Conservation (phyloP, 2,888 invertebrate species). For the Tipula vernalis region DNA sequence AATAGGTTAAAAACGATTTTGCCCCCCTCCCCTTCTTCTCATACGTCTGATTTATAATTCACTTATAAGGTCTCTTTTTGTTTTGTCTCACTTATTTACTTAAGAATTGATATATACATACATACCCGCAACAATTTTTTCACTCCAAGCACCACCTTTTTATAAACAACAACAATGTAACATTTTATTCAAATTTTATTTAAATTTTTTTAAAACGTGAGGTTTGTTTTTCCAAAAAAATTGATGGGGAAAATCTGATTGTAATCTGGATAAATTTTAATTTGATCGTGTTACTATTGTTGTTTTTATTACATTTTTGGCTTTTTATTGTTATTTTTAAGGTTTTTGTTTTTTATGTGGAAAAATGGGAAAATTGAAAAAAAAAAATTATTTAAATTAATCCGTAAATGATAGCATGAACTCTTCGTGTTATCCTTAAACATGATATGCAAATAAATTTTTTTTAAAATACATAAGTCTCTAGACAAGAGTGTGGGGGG, state of each 20-base stretch:
- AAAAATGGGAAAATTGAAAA: not conserved
- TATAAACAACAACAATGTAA: not conserved
- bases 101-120: not conserved
- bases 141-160: not conserved
- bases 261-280: not conserved
- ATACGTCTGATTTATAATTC: not conserved
- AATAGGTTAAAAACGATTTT: not conserved
- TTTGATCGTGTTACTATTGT: not conserved
- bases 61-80: too few species aligned
- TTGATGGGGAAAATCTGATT: conserved; percentile 4
- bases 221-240: not conserved
- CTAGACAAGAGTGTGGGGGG: not conserved
- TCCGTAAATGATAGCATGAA: not conserved
- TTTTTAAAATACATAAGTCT: not conserved
- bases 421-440: conserved; percentile 4
- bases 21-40: not conserved
- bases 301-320: not conserved
- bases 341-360: not conserved
- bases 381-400: not conserved
- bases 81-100: not conserved
- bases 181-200: not conserved
- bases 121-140: not conserved
- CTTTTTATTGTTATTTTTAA: not conserved
- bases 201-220: not conserved
- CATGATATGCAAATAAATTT: not conserved